A percentile compares a stretch with the other conserved stretches of the same genome.
These are phyloP conservation scores for Nymphalis urticae DNA, from an alignment of 2,888 invertebrate species.

Conservation along the genomic window DNA sequence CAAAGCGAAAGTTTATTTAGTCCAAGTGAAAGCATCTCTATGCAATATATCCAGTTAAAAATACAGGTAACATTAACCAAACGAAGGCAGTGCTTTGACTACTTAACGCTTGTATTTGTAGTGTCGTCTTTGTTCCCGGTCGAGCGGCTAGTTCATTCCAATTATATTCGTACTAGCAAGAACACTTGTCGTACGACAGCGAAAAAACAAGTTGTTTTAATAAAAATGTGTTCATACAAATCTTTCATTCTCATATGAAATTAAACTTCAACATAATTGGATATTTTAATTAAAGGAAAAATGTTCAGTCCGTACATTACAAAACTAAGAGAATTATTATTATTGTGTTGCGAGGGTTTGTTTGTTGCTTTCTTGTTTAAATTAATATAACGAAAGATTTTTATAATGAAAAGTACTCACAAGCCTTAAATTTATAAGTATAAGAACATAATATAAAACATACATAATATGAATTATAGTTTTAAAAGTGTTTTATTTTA, in stretches of 20 bases:
- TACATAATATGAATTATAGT: too few relatives aligned
- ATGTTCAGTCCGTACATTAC: neutral
- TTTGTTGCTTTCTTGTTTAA: neutral
- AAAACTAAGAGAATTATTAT: neutral
- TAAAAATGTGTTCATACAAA: conserved; percentile 19
- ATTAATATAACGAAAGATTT: too few relatives aligned
- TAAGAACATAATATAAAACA: too few relatives aligned
- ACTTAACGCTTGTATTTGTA: conserved; percentile 38
- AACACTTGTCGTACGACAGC: conserved; percentile 14
- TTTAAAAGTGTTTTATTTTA: too few relatives aligned
- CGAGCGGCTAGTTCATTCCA: conserved; percentile 41
- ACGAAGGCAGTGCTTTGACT: conserved; percentile 36
- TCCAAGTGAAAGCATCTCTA: neutral
- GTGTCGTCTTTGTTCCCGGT: conserved; percentile 41
- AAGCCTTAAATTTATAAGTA: too few relatives aligned
- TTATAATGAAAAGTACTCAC: too few relatives aligned
- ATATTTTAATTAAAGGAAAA: conserved; percentile 25
- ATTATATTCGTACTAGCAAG: conserved; percentile 38
- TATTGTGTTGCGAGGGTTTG: neutral
- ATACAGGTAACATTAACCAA: conserved; percentile 36
- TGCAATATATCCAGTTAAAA: neutral
- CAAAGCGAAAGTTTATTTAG: neutral
- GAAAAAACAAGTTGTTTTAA: conserved; percentile 27
- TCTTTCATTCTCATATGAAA: conserved; percentile 18
- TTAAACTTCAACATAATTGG: conserved; percentile 26